Base-by-base conservation (phyloP, 2,888 invertebrate genomes). In the Andrena hattorfiana region DNA sequence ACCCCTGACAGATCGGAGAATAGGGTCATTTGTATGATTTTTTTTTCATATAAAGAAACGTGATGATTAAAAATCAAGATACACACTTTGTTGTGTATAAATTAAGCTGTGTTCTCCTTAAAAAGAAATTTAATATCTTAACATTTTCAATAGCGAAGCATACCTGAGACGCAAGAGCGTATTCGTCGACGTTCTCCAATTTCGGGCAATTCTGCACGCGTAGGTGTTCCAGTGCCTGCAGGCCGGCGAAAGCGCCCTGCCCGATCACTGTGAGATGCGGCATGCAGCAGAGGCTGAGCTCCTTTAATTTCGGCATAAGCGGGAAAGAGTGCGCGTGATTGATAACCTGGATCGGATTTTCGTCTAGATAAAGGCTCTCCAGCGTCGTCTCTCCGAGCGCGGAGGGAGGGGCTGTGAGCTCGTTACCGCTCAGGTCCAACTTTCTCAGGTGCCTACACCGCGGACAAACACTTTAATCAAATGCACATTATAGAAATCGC, bases 211-310 rank as follows among this genome's bases (percentile, higher is more conserved):
- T 95, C 67, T 95, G 95, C 72, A 97, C 92, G 72, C 96, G 95
- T 0, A 98, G 93, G 54, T 95, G 95, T 76, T 95, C 94, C 5
- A 97, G 87, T 69, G 92, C 95, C 90, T 92, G 93, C 49, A 97
- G 94, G 0, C 95, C 94, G 0, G 96, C 95, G 13, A 97, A 94
- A 0, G 96, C 94, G 1, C 94, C 94, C 16, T 93, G 91, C 8
- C 95, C 95, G 42, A 98, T 95, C 42, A 92, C 92, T 0, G 92
- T 94, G 60, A 98, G 93, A 2, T 95, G 92, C 0, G 95, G 94
- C 96, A 97, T 97, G 84, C 96, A 95, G 69, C 96, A 96, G 92
- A 98, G 95, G 86, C 97, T 96, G 0, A 98, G 94, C 67, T 95
- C 95, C 90, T 95, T 94, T 23, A 98, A 93, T 6, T 95, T 95